A percentile compares a stretch with the other conserved stretches of the same genome.
Conservation (phyloP, 2,888 invertebrate genomes). For the Alitta virens region DNA sequence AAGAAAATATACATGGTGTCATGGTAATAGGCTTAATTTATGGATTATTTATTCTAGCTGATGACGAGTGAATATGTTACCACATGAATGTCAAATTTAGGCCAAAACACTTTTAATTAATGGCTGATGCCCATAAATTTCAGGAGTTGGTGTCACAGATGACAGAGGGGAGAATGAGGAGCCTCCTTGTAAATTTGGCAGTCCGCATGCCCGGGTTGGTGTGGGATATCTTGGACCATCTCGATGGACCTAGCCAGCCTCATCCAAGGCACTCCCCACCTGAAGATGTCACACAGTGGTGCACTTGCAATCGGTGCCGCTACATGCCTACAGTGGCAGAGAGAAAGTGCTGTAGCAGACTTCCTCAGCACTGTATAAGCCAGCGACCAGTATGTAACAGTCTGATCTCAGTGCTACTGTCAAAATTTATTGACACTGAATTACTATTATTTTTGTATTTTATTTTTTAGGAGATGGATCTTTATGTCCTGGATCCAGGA, state of each 20-base stretch:
- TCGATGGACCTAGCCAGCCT: too few relatives aligned
- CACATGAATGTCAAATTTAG: too few relatives aligned
- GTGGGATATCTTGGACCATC: background rate
- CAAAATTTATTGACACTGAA: too few relatives aligned
- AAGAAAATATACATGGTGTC: too few relatives aligned
- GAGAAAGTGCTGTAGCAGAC: background rate
- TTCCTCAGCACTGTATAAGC: background rate
- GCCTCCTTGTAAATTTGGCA: background rate
- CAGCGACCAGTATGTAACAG: constrained; percentile 1
- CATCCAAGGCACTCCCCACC: background rate
- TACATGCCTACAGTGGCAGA: background rate
- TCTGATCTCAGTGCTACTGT: too few relatives aligned
- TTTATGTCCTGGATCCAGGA: constrained; percentile 19
- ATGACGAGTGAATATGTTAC: too few relatives aligned
- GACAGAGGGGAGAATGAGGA: background rate
- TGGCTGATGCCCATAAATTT: too few relatives aligned
- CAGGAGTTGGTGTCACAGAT: background rate
- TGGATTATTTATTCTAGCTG: too few relatives aligned
- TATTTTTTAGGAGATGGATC: too few relatives aligned
- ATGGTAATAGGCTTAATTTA: too few relatives aligned
- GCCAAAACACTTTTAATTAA: too few relatives aligned
- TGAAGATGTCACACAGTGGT: background rate
- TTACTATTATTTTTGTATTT: too few relatives aligned
- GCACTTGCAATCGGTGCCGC: background rate
- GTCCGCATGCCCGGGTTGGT: background rate